Conservation (phyloP, 1,140 invertebrate genomes). For the Cepaea nemoralis region DNA sequence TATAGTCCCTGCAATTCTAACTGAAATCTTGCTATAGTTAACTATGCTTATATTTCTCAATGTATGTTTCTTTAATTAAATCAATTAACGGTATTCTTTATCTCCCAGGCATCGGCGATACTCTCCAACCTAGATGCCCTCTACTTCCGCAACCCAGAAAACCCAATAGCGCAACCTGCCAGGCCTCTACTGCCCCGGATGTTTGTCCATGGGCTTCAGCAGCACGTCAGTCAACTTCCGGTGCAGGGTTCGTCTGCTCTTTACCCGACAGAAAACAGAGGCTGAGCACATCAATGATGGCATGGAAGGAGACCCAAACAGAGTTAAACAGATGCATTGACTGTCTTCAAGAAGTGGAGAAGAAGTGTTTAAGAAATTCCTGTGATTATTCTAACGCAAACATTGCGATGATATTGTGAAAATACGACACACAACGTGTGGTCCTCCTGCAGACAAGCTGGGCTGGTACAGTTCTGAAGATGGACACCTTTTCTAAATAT, state of each 20-base stretch:
- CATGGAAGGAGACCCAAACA: background rate
- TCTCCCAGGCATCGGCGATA: slow-evolving; percentile 62
- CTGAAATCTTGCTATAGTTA: no score
- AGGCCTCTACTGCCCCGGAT: slow-evolving; percentile 60
- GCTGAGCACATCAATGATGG: slow-evolving; percentile 20
- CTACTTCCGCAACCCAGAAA: slow-evolving; percentile 69
- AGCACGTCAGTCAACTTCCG: slow-evolving; percentile 61
- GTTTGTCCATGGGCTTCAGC: slow-evolving; percentile 73
- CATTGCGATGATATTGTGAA: no score
- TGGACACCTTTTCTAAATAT: no score
- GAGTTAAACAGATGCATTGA: background rate
- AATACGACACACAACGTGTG: no score
- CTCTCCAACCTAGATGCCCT: slow-evolving; percentile 69
- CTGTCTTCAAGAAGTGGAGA: background rate
- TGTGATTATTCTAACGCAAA: background rate
- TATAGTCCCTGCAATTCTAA: no score
- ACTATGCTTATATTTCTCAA: no score
- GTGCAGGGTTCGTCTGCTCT: slow-evolving; percentile 55
- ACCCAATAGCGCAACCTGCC: slow-evolving; percentile 43
- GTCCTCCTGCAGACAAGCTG: no score
- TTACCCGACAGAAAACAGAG: slow-evolving; percentile 42
- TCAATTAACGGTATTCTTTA: background rate
- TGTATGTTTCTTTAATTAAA: no score
- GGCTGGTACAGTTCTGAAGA: no score
- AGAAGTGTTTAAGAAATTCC: background rate